Evolutionary conservation across 2,113 vertebrate species (phyloP), one percentile per base, ranked within the genome.

Genomic region (Varanus salvator): DNA sequence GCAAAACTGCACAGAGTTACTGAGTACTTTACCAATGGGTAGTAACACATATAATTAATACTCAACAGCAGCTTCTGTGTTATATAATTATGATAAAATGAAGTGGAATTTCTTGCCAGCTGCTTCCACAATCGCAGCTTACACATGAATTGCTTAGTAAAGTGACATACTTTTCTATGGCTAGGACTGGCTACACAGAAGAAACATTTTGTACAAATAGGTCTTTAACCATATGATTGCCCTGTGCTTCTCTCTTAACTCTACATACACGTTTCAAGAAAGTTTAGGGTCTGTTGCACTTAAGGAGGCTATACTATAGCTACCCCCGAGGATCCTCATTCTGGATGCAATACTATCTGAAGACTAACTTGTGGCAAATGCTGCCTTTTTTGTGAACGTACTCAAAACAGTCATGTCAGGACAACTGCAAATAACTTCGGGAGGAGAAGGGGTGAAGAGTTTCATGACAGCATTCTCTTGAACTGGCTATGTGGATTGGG

Each of bases 1-100:
- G 25, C 19, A 89, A 87, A 54, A 93, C 60, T 52, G 81, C 72
- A n/a, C n/a, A n/a, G n/a, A 88, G 76, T 89, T 89, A 87, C 90
- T 50, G 8, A 90, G 86, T 71, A 0, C 66, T 48, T 23, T 80
- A 21, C 71, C 84, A 84, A 19, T 17, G 38, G 52, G 54, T 29
- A 57, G 31, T 27, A 71, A 23, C 38, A 50, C 38, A 50, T 72
- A 60, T 8, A 48, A 44, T 87, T 77, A 48, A 17, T 66, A 57
- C 29, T n/a, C 15, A 48, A n/a, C 27, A 48, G 21, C 50, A 80
- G 50, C 31, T 75, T 38, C n/a, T 74, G 64, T 87, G 50, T 77
- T 86, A 12, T 77, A 77, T 38, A 38, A 52, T 52, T 72, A 52
- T 8, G 72, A 76, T 38, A 64, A 52, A 23, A 27, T 27, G 27